Evolutionary conservation across 2,113 vertebrate genomes (phyloP), one percentile per base, ranked within the genome.

Genomic region (Myocastor coypus): DNA sequence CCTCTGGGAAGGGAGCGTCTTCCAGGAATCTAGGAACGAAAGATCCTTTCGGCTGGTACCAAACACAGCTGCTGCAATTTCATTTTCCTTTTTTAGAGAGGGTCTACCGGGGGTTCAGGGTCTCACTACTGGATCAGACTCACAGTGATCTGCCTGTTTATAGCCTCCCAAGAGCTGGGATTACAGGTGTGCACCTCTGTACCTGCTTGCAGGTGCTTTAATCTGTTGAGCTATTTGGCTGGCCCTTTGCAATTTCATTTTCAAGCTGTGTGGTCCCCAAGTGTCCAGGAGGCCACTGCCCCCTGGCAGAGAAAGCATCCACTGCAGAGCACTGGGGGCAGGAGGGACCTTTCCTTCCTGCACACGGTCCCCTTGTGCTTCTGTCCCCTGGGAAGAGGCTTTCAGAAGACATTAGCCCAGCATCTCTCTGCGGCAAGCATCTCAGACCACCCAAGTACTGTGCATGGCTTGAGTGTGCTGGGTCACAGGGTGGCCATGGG

Each of bases 251-350:
- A 32, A 14, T 52, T 89, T 63, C 37, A 26, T 22, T 46, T 86
- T 50, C 71, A 19, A 7, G 28, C 30, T 28, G 28, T 4, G 0
- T 2, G 1, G 63, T 12, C 34, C 46, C 13, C 40, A 8, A 59
- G 63, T 14, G 34, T 87, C 11, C 28, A 34, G 46, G 34, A 11
- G 28, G 66, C 42, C 30, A 10, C 46, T 7, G 3, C 37, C 1
- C 42, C 42, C 13, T 30, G 42, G 26, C n/a, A 19, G 83, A 82
- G 87, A n/a, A 64, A 7, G 13, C 7, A 0, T 5, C 28, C 30
- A 4, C 52, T 34, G 1, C 1, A 13, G 84, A 17, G 13, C 1
- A 0, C 0, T 9, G 28, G 50, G 22, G 28, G 57, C 7, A 26
- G 26, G 26, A 5, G 71, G n/a, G 22, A 1, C 40, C 28, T 22